A percentile compares a stretch with the other conserved stretches of the same genome.
Evolutionary conservation across 1,140 invertebrate species (phyloP).

Genomic region (Hetaerina americana): DNA sequence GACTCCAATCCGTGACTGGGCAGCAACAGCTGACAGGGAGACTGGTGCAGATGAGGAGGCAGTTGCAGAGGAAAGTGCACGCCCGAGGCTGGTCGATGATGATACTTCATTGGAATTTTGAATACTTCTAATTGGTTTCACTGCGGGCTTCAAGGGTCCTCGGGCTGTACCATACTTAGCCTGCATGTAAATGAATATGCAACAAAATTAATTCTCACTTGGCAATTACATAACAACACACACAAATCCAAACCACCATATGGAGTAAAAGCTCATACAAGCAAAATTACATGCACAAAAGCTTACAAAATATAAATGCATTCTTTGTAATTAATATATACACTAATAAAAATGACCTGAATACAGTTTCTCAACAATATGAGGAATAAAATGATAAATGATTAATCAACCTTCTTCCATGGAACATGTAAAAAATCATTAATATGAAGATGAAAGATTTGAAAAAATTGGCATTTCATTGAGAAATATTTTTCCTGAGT

Average conservation of each 20-base stretch:
- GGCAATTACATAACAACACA: background rate
- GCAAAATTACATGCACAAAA: background rate
- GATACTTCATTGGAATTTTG: background rate
- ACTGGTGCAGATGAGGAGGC: background rate
- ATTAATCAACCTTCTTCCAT: no score
- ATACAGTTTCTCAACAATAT: background rate
- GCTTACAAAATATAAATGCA: background rate
- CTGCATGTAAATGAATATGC: background rate
- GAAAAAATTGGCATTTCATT: no score
- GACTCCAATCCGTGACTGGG: background rate
- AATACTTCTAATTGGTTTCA: background rate
- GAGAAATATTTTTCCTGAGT: no score
- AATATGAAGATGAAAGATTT: no score
- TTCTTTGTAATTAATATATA: background rate
- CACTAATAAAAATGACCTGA: background rate
- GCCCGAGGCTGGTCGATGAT: background rate
- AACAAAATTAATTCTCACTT: background rate
- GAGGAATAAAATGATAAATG: no score
- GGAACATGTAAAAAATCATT: no score
- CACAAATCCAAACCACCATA: background rate
- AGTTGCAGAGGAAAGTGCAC: background rate
- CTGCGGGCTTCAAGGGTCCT: slow-evolving; percentile 2
- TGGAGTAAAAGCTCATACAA: background rate
- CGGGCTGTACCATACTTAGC: slow-evolving; percentile 16
- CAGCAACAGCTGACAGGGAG: background rate